Evolutionary conservation across 2,888 invertebrate genomes (phyloP).

Genomic region (Nephrotoma guestfalica): DNA sequence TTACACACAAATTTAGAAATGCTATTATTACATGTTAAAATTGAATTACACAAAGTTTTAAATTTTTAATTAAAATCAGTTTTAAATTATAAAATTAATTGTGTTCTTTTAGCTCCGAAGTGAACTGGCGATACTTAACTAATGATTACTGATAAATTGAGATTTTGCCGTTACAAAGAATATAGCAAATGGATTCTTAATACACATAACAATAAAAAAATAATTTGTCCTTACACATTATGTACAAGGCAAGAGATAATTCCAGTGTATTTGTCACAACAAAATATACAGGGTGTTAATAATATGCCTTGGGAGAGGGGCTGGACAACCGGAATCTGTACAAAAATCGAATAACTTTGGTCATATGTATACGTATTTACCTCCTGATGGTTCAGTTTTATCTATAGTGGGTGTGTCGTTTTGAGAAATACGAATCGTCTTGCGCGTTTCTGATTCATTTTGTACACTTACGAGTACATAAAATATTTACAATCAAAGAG

Average conservation of each 20-base stretch:
- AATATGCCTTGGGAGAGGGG: background rate
- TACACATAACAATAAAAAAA: background rate
- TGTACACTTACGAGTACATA: background rate
- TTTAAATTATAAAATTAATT: background rate
- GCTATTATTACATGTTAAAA: background rate
- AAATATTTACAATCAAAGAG: background rate
- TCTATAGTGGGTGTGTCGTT: background rate
- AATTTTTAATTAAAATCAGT: background rate
- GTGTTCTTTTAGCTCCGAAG: background rate
- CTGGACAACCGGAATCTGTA: background rate
- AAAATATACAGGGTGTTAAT: background rate
- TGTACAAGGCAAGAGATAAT: background rate
- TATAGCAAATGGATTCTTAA: background rate
- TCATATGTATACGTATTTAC: background rate
- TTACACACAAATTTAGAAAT: background rate
- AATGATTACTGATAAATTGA: background rate
- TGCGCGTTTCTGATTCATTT: background rate
- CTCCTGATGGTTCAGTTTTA: background rate
- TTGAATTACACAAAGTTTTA: background rate
- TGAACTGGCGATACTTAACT: background rate
- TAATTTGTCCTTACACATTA: background rate
- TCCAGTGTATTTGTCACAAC: background rate
- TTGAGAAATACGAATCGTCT: background rate
- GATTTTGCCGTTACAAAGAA: background rate
- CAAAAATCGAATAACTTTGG: background rate